phyloP scores from a whole-genome alignment of 2,888 invertebrate species.

The Ferrisia virgata region DNA sequence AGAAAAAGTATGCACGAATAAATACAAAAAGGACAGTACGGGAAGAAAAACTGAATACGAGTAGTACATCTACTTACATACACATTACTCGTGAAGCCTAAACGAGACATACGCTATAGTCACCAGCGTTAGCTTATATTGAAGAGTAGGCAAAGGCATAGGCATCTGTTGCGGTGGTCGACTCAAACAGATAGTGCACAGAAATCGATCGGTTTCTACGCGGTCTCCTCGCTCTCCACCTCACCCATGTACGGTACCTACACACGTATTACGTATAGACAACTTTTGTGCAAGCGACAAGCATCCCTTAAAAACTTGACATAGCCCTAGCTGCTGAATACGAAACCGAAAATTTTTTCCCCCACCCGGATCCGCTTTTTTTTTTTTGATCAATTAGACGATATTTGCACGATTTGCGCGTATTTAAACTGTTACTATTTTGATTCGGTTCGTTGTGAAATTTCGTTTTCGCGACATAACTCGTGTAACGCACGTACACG shows the following conservation, averaged over 20 bases:
- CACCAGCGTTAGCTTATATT: not conserved
- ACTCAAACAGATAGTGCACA: not conserved
- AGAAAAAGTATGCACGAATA: too few species aligned
- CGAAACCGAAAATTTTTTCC: not conserved
- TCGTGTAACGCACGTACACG: not conserved
- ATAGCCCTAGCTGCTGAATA: not conserved
- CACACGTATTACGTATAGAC: not conserved
- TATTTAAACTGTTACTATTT: not conserved
- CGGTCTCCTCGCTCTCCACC: not conserved
- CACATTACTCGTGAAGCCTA: too few species aligned
- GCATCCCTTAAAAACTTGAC: not conserved
- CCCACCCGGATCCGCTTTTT: not conserved
- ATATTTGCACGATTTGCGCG: constrained; percentile 11
- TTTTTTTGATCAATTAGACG: not conserved
- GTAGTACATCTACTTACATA: too few species aligned
- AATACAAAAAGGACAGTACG: too few species aligned
- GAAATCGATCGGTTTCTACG: not conserved
- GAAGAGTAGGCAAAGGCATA: not conserved
- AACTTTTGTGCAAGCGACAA: not conserved
- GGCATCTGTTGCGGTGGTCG: not conserved
- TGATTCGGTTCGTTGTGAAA: not conserved
- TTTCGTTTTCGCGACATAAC: not conserved
- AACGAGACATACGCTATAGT: not conserved
- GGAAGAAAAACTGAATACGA: too few species aligned
- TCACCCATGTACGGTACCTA: too few species aligned